These are phyloP conservation scores for Himantopus leucocephalus DNA, from an alignment of 2,113 vertebrate genomes.

Conservation along the genomic window DNA sequence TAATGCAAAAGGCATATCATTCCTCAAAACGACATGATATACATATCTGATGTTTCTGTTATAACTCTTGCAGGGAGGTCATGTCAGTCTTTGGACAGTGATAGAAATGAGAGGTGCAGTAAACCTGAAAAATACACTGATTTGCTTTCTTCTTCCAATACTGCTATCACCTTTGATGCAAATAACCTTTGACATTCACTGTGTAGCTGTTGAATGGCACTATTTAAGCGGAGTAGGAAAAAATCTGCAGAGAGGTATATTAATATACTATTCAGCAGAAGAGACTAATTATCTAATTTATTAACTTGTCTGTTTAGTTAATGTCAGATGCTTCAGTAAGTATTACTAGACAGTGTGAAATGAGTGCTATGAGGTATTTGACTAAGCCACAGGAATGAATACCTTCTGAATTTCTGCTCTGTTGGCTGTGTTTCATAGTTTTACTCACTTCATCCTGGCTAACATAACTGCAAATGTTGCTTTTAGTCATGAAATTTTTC, in stretches of 20 bases:
- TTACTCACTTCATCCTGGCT: slow-evolving; percentile 51
- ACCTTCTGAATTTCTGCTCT: slow-evolving; percentile 20
- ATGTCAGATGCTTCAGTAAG: slow-evolving; percentile 16
- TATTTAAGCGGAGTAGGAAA: neutral
- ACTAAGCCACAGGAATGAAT: slow-evolving; percentile 20
- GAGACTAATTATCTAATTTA: neutral
- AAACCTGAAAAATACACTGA: neutral
- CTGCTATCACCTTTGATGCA: neutral
- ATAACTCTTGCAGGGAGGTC: neutral
- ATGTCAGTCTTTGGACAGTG: neutral
- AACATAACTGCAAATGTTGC: neutral
- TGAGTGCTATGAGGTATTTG: neutral
- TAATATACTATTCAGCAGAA: neutral
- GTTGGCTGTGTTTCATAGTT: neutral
- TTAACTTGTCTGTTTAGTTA: slow-evolving; percentile 22
- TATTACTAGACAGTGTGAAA: slow-evolving; percentile 29
- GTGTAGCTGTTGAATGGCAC: neutral
- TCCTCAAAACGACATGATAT: neutral
- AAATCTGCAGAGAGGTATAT: neutral
- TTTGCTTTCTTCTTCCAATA: neutral
- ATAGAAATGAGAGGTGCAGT: neutral
- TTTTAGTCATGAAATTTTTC: neutral
- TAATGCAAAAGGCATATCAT: neutral
- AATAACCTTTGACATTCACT: neutral
- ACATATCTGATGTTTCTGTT: neutral